Conservation (phyloP, 2,797 vertebrate genomes). For the Anolis apletophallus region DNA sequence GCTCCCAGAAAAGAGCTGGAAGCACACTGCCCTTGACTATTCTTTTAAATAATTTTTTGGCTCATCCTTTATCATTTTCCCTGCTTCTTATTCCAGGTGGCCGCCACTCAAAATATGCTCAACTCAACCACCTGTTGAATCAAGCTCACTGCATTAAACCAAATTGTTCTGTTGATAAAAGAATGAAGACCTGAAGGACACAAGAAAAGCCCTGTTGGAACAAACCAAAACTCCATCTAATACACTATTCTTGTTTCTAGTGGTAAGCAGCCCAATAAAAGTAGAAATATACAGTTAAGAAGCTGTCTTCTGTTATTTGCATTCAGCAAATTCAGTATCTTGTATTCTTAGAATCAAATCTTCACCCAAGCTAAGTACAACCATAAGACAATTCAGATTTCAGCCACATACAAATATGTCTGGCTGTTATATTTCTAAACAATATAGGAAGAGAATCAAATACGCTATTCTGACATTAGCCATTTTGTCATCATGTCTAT, state of each 20-base stretch:
- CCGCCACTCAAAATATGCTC: not conserved
- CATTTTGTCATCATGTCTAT: not conserved
- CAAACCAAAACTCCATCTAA: not conserved
- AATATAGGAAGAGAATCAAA: too few relatives aligned
- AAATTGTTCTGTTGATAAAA: not conserved
- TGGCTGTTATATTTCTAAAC: too few relatives aligned
- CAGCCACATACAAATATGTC: too few relatives aligned
- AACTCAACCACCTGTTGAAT: not conserved
- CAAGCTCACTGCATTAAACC: not conserved
- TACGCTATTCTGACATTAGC: not conserved
- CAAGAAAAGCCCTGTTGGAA: not conserved
- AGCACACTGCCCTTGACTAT: not conserved
- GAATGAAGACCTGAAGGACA: not conserved
- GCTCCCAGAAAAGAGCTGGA: not conserved
- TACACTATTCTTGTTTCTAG: not conserved
- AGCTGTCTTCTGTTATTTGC: not conserved
- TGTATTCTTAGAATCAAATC: not conserved
- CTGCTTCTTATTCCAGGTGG: not conserved
- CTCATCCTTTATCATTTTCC: not conserved
- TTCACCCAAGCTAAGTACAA: not conserved
- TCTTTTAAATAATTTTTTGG: not conserved
- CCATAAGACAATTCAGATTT: not conserved
- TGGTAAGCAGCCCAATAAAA: not conserved
- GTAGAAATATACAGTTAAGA: not conserved
- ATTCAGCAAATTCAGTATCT: not conserved